A percentile compares a stretch with the other conserved stretches of the same genome.
phyloP scores from a whole-genome alignment of 2,888 invertebrate genomes.

The Andrena haemorrhoa region DNA sequence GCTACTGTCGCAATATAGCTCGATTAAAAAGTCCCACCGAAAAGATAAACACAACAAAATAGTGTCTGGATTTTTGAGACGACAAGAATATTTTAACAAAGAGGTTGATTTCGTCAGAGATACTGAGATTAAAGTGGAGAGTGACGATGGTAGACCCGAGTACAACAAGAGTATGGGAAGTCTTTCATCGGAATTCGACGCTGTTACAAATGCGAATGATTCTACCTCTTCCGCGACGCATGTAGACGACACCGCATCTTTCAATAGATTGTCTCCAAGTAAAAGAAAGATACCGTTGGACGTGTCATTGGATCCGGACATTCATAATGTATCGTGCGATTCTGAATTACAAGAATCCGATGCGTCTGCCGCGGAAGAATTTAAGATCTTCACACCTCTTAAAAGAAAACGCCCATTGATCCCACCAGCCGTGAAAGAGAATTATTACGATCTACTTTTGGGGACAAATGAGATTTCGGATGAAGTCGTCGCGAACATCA shows the following conservation, averaged over 20 bases:
- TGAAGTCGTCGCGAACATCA: slow-evolving; percentile 20
- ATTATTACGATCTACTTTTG: slow-evolving; percentile 20
- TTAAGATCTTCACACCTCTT: slow-evolving; percentile 80
- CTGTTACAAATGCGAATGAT: neutral
- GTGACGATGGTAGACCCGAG: neutral
- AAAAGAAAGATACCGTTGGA: slow-evolving; percentile 66
- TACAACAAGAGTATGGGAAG: neutral
- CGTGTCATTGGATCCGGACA: slow-evolving; percentile 37
- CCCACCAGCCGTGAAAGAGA: neutral
- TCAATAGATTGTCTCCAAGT: slow-evolving; percentile 62
- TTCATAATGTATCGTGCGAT: neutral
- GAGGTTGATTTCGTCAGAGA: slow-evolving; percentile 5
- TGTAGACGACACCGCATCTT: neutral
- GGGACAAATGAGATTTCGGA: slow-evolving; percentile 27
- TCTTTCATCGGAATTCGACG: slow-evolving; percentile 9
- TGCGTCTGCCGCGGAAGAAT: slow-evolving; percentile 72
- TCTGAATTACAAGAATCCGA: slow-evolving; percentile 58
- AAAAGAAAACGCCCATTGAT: slow-evolving; percentile 73
- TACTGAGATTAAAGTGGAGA: neutral
- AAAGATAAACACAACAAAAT: slow-evolving; percentile 79
- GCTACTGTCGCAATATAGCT: slow-evolving; percentile 76
- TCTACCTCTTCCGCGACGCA: neutral
- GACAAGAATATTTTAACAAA: slow-evolving; percentile 68
- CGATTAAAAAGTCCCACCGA: slow-evolving; percentile 79
- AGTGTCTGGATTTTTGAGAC: slow-evolving; percentile 67